Evolutionary conservation across 2,797 vertebrate species (phyloP).

Genomic region (Pseudochirops cupreus): DNA sequence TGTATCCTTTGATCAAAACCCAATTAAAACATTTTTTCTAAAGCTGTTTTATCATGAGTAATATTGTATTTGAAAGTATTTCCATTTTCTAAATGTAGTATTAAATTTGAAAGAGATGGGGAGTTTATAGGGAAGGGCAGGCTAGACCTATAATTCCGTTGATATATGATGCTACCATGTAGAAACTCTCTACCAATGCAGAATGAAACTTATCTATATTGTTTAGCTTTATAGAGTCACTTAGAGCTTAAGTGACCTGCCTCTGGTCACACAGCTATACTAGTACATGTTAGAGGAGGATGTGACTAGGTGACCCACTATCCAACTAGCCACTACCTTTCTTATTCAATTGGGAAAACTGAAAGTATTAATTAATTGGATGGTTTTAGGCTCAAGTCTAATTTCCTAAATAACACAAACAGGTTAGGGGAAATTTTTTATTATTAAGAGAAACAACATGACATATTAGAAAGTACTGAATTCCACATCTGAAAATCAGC

Average conservation of each 20-base stretch:
- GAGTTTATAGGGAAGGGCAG: background rate
- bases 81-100: background rate
- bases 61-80: background rate
- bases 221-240: background rate
- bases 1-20: background rate
- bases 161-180: background rate
- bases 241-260: background rate
- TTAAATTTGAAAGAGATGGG: background rate
- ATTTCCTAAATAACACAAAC: background rate
- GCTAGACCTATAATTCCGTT: background rate
- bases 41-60: background rate
- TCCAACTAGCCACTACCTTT: background rate
- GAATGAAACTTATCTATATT: background rate
- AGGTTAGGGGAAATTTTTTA: background rate
- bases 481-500: background rate
- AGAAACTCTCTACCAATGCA: background rate
- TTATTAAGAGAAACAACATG: background rate
- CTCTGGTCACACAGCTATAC: background rate
- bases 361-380: background rate
- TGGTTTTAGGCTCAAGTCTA: background rate
- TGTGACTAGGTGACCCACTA: background rate
- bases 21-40: background rate
- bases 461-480: background rate
- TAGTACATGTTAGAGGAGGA: background rate
- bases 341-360: background rate